These are phyloP conservation scores for Heliothis subflexa DNA, from an alignment of 1,140 invertebrate species.

Conservation along the genomic window DNA sequence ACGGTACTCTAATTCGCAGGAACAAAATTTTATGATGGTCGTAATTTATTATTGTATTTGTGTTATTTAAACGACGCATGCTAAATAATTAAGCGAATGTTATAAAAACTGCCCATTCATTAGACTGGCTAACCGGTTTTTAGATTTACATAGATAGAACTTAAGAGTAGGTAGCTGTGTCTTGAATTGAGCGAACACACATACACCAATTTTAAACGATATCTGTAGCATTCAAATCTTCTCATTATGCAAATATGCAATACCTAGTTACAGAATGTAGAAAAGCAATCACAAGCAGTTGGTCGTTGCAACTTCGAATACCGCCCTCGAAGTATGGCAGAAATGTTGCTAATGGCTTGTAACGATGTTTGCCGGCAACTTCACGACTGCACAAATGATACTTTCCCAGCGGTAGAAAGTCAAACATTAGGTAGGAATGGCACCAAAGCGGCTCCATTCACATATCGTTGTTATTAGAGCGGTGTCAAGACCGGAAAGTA, in stretches of 20 bases:
- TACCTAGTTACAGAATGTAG: slow-evolving; percentile 44
- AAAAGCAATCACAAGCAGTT: slow-evolving; percentile 47
- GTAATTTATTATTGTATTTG: slow-evolving; percentile 49
- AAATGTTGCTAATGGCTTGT: slow-evolving; percentile 66
- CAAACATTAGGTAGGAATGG: slow-evolving; percentile 71
- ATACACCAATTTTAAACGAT: slow-evolving; percentile 28
- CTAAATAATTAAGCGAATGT: slow-evolving; percentile 41
- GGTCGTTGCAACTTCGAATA: slow-evolving; percentile 39
- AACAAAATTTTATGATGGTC: slow-evolving; percentile 49
- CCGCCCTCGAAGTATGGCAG: slow-evolving; percentile 54
- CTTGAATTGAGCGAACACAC: slow-evolving; percentile 27
- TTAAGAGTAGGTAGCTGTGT: slow-evolving; percentile 23
- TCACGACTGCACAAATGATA: slow-evolving; percentile 65
- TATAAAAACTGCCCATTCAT: slow-evolving; percentile 46
- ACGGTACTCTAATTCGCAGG: slow-evolving; percentile 38
- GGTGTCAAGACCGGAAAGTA: slow-evolving; percentile 68
- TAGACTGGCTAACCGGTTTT: slow-evolving; percentile 26
- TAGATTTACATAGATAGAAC: slow-evolving; percentile 27
- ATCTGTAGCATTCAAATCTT: slow-evolving; percentile 44
- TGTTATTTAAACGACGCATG: slow-evolving; percentile 40
- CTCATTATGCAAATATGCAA: slow-evolving; percentile 52
- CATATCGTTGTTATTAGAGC: slow-evolving; percentile 69
- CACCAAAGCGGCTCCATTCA: slow-evolving; percentile 64
- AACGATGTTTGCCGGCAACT: slow-evolving; percentile 63
- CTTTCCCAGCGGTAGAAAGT: slow-evolving; percentile 77